These are phyloP conservation scores for Hypercompe scribonia DNA, from an alignment of 2,888 invertebrate genomes.

Conservation along the genomic window DNA sequence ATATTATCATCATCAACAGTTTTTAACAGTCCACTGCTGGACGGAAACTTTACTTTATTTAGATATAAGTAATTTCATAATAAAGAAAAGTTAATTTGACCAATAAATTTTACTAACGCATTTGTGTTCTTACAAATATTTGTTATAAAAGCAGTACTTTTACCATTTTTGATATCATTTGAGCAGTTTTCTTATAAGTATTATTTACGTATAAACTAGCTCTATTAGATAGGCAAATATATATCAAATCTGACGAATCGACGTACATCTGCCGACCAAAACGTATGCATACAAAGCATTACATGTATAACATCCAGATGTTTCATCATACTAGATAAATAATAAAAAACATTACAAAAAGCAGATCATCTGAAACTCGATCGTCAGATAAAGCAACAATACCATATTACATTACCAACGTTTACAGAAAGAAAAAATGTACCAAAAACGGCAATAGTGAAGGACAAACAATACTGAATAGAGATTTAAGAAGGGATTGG, in stretches of 20 bases:
- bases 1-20: no score
- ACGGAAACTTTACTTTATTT: no score
- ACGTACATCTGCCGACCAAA: background rate
- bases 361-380: conserved; percentile 72
- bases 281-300: conserved; percentile 3
- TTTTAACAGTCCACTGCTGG: no score
- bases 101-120: background rate
- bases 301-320: conserved; percentile 33
- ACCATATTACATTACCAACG: conserved; percentile 78
- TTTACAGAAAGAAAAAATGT: conserved; percentile 57
- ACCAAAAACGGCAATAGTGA: conserved; percentile 65
- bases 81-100: background rate
- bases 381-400: conserved; percentile 71
- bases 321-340: conserved; percentile 38
- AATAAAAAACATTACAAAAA: conserved; percentile 43
- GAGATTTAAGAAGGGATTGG: conserved; percentile 81
- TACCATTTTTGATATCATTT: background rate
- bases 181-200: background rate
- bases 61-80: no score
- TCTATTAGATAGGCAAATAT: background rate
- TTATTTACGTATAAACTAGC: background rate
- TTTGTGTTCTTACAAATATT: background rate
- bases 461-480: conserved; percentile 77
- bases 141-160: background rate
- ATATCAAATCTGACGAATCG: background rate